Base-by-base conservation (phyloP, 2,888 invertebrate species). In the Aporophyla nigra region DNA sequence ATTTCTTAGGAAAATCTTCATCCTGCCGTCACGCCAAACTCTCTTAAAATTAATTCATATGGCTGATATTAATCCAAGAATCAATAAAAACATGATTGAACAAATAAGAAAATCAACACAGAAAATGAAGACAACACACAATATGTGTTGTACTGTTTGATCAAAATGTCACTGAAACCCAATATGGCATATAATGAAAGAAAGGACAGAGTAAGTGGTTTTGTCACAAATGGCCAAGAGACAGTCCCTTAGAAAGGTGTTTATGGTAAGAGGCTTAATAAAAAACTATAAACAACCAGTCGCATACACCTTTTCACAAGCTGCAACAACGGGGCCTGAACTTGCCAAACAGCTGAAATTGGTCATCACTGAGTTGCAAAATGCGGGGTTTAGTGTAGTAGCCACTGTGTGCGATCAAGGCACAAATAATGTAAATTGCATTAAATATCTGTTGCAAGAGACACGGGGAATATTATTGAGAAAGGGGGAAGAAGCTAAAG, bases 51-150 rank as follows among this genome's bases (percentile, higher is more conserved):
- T 73, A 5, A 33, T 59, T 19, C 33, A 66, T 40, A 66, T 66
- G 58, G 72, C 72, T 51, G 66, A 65, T 53, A 72, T 65, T 21
- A 72, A 72, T 65, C 58, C 66, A 24, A 49, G 68, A 24, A 61
- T 69, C 43, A 62, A 74, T 5, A 46, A 69, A 70, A 69, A 74
- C 33, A 62, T 74, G 61, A 69, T 54, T 40, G 14, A 43, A 24
- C 46, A 61, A 12, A 70, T 70, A 33, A 43, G 43, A 7, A 58
- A 27, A 58, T 9, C 43, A 5, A 46, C 58, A 12, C 33, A 59
- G 12, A 59, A 70, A 70, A n/a, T 70, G 2, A 70, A 70, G 19
- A n/a, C 33, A 61, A 70, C 46, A 70, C 33, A 59, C 33, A 49
- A 33, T 70, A n/a, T n/a, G n/a, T n/a, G n/a, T n/a, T n/a, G n/a